A percentile compares a stretch with the other conserved stretches of the same genome.
These are phyloP conservation scores for Allacma fusca DNA, from an alignment of 2,888 invertebrate species.

Conservation along the genomic window DNA sequence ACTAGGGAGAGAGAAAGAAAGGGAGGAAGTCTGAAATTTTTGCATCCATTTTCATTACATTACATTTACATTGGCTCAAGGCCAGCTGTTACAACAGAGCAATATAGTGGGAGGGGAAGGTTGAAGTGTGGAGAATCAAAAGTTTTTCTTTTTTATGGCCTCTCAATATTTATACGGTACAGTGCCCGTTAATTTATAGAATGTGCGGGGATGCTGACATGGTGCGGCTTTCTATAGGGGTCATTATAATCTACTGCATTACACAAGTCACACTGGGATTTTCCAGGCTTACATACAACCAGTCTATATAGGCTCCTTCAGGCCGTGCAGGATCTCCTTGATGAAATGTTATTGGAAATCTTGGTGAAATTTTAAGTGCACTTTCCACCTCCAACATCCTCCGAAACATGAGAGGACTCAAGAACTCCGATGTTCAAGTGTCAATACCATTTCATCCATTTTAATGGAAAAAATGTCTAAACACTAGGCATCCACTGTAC, in stretches of 20 bases:
- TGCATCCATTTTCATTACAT: constrained; percentile 16
- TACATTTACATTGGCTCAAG: constrained; percentile 13
- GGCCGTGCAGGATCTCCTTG: no score
- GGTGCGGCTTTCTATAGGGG: neutral
- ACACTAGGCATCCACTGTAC: no score
- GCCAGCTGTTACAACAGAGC: constrained; percentile 9
- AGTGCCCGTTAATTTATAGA: constrained; percentile 21
- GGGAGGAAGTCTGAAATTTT: constrained; percentile 4
- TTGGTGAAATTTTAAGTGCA: constrained; percentile 10
- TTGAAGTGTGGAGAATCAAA: neutral
- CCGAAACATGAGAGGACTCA: constrained; percentile 16
- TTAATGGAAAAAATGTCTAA: neutral
- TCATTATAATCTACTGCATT: neutral
- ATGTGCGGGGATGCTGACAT: neutral
- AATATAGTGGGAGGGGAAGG: neutral
- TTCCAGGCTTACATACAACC: no score
- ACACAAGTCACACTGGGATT: neutral
- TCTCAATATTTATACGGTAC: constrained; percentile 18
- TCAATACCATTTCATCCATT: constrained; percentile 11
- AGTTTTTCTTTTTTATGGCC: neutral
- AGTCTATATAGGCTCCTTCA: no score
- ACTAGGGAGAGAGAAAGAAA: neutral
- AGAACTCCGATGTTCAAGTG: neutral
- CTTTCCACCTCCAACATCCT: neutral
- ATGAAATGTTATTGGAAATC: constrained; percentile 12